Conservation (phyloP, 1,140 invertebrate genomes). For the Pseudomyrmex dendroicus region DNA sequence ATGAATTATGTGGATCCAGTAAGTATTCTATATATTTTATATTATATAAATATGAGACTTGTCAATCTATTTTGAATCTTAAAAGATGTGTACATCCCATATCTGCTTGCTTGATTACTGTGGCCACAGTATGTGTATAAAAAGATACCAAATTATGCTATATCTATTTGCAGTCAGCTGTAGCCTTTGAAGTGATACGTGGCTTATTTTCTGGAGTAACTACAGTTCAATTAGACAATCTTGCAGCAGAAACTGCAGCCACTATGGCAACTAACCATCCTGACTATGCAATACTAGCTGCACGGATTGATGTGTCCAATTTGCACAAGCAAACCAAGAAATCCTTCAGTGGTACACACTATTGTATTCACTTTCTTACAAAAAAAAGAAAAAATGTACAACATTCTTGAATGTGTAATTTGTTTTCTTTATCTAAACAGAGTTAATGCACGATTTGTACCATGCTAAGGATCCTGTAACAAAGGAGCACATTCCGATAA, state of each 20-base stretch:
- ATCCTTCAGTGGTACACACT: constrained; percentile 91
- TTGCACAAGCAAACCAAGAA: constrained; percentile 98
- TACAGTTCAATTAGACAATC: constrained; percentile 98
- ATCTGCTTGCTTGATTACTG: too few relatives aligned
- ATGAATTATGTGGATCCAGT: constrained; percentile 98
- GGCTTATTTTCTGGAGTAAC: constrained; percentile 98
- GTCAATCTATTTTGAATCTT: too few relatives aligned
- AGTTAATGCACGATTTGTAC: constrained; percentile 96
- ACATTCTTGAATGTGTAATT: background rate
- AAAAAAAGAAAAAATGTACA: background rate
- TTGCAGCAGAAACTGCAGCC: constrained; percentile 98
- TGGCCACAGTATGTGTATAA: too few relatives aligned
- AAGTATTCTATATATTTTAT: constrained; percentile 81
- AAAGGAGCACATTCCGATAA: constrained; percentile 90
- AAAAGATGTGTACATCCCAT: too few relatives aligned
- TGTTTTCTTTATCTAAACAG: constrained; percentile 83
- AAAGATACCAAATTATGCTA: too few relatives aligned
- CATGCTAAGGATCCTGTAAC: constrained; percentile 91
- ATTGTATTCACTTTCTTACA: background rate
- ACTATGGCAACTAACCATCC: constrained; percentile 98
- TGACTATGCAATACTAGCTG: constrained; percentile 98
- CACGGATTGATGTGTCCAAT: constrained; percentile 98
- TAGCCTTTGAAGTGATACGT: constrained; percentile 95
- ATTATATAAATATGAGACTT: background rate
- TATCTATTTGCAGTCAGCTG: constrained; percentile 87